A percentile compares a stretch with the other conserved stretches of the same genome.
Evolutionary conservation across 1,140 invertebrate species (phyloP).

Genomic region (Dryas iulia): DNA sequence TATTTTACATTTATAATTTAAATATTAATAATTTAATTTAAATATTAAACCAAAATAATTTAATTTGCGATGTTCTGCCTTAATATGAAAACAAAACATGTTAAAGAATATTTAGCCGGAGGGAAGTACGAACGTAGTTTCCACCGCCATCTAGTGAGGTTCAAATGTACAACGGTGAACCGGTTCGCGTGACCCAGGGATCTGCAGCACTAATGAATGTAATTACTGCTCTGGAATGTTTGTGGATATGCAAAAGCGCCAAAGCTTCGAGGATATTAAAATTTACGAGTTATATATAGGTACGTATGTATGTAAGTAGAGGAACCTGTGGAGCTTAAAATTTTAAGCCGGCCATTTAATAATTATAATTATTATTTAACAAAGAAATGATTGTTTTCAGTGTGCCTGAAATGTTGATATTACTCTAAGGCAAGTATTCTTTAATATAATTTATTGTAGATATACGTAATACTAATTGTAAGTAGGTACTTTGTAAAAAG

Average conservation of each 20-base stretch:
- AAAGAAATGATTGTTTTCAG: no score
- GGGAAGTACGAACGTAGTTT: not conserved
- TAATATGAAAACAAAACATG: not conserved
- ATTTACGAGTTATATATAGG: not conserved
- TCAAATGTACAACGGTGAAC: constrained; percentile 23
- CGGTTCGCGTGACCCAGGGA: constrained; percentile 6
- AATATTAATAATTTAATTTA: not conserved
- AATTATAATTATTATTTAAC: no score
- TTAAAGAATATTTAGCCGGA: not conserved
- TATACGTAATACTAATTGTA: no score
- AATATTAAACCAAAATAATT: not conserved
- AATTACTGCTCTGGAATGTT: constrained; percentile 2
- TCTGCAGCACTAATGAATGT: not conserved
- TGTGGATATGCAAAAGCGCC: not conserved
- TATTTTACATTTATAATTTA: not conserved
- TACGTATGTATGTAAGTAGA: not conserved
- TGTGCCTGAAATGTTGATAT: no score
- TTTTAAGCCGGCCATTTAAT: no score
- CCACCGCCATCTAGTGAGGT: constrained; percentile 57
- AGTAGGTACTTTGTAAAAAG: no score
- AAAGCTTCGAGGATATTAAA: not conserved
- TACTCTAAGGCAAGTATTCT: no score
- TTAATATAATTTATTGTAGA: no score
- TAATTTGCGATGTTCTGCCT: not conserved
- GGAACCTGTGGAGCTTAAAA: no score